phyloP scores from a whole-genome alignment of 2,113 vertebrate genomes.

The Paratilapia polleni region DNA sequence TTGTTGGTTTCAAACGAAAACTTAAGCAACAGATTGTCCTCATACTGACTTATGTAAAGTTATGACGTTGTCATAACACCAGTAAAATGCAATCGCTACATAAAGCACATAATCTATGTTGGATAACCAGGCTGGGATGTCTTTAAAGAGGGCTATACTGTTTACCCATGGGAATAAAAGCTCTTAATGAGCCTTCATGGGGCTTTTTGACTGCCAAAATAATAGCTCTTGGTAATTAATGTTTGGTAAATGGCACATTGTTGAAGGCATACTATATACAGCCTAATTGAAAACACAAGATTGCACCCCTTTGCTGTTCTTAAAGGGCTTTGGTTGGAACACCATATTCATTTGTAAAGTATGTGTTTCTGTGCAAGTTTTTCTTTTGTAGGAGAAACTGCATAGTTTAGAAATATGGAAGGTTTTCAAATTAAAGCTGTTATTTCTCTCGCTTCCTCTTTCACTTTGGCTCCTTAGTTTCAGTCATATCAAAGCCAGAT shows the following conservation, averaged over 20 bases:
- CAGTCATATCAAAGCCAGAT: slow-evolving; percentile 33
- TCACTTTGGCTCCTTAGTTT: slow-evolving; percentile 7
- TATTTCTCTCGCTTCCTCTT: slow-evolving; percentile 9
- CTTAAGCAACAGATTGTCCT: not conserved
- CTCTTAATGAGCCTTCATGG: slow-evolving; percentile 64
- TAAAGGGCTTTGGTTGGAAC: slow-evolving; percentile 1
- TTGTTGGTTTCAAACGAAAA: not conserved
- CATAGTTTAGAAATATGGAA: not conserved
- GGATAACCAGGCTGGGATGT: slow-evolving; percentile 5
- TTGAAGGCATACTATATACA: slow-evolving; percentile 45
- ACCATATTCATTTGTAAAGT: not conserved
- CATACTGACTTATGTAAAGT: slow-evolving; percentile 4
- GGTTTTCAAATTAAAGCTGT: not conserved
- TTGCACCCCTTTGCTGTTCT: slow-evolving; percentile 49
- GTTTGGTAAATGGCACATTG: slow-evolving; percentile 56
- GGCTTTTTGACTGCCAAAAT: slow-evolving; percentile 54
- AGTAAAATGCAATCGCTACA: not conserved
- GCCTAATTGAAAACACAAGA: slow-evolving; percentile 78
- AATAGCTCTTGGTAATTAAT: slow-evolving; percentile 75
- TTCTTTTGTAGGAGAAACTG: not conserved
- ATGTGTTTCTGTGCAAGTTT: not conserved
- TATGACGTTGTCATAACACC: slow-evolving; percentile 3
- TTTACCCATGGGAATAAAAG: slow-evolving; percentile 60
- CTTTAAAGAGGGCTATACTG: slow-evolving; percentile 29
- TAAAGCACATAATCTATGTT: not conserved